Evolutionary conservation across 2,113 vertebrate species (phyloP), one percentile per base, ranked within the genome.

Genomic region (Elgaria multicarinata): DNA sequence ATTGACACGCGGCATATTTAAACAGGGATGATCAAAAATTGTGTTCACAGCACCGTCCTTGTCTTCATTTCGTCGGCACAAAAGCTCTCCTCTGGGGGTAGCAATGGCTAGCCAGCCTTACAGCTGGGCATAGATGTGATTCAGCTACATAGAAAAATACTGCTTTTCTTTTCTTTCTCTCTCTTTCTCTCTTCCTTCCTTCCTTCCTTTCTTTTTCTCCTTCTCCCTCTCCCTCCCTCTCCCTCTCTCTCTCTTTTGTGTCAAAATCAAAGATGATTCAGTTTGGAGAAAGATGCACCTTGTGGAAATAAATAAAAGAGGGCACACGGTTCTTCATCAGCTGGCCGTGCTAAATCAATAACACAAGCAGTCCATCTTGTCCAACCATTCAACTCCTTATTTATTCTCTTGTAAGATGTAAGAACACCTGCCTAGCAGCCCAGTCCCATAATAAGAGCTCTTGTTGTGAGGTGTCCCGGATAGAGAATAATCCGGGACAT

Each of bases 261-360:
- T 89, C 62, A 85, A 95, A 97, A 96, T 95, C 96, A 96, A 95
- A 97, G 95, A 94, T 88, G 94, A 92, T 95, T 96, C 95, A 94
- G 94, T 96, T 95, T 95, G 92, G 94, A 96, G 95, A 95, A 96
- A 96, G 95, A 95, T 87, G 93, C 88, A 93, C 95, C 95, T 96
- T 90, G 77, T 96, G 92, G 94, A 96, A 96, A 94, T 94, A 94
- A 96, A 96, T 94, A 96, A 92, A 95, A 92, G 92, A 93, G 93
- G 87, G 53, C 71, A 9, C 55, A 36, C 67, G 24, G 90, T 92
- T 92, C 88, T 67, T 93, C 58, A 66, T 96, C 93, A 95, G 93
- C 95, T 95, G 95, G 93, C 86, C 31, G 0, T 90, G 85, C 93
- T 91, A 93, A 96, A 95, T 96, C 96, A 95, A 93, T 95, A 95